Evolutionary conservation across 2,888 invertebrate genomes (phyloP), one percentile per base, ranked within the genome.

Genomic region (Eumerus sabulonum): DNA sequence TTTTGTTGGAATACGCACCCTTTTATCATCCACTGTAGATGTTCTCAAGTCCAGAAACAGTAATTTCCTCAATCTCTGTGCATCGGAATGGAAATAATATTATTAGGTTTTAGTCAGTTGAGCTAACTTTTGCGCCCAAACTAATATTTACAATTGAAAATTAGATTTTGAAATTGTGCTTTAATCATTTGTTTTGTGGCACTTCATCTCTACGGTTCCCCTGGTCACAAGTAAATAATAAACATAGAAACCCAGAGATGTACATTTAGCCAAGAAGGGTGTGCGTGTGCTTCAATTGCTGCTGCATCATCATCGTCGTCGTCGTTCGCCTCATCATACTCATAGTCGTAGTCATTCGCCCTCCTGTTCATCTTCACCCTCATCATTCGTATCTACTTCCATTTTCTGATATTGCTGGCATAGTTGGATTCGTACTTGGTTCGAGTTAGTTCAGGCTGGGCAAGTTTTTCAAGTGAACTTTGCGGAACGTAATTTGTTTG

Each of bases 101-200:
- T 87, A 87, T 87, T 87, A 86, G 86, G 87, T 88, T 87, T 88
- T 88, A 88, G 88, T 88, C 88, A 88, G 79, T 56, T 74, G 79
- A 79, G 74, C 79, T 70, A 74, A 74, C 79, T 79, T 74, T 51
- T 79, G 68, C 63, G 74, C 74, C 70, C 71, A 74, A 74, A 79
- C 79, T 73, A 79, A 79, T 79, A 79, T 79, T 79, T 79, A 74
- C 79, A 74, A 79, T 79, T 79, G 79, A 74, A 79, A 79, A 79
- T 79, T 79, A 79, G 79, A 79, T 79, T 79, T 79, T 64, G 79
- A 79, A 79, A 79, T 79, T 79, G 79, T 79, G 74, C 68, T 74
- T 79, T 79, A 79, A 79, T 74, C 79, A 79, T 79, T 79, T 79
- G 70, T 73, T 79, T 79, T 79, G 79, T 19, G 79, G 79, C 38